These are phyloP conservation scores for Phengaris arion DNA, from an alignment of 2,888 invertebrate species.

Conservation along the genomic window DNA sequence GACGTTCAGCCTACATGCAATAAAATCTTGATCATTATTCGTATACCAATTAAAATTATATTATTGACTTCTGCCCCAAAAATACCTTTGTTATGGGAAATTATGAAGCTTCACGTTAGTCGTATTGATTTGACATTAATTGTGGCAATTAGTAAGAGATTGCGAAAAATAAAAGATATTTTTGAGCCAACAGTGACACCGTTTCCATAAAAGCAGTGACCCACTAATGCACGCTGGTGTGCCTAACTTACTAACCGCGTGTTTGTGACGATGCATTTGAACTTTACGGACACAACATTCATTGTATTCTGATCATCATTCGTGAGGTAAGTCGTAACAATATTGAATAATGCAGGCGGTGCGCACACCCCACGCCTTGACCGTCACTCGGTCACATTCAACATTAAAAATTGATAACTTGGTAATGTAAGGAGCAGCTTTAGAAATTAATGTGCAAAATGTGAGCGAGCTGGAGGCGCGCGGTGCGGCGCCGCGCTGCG, in stretches of 20 bases:
- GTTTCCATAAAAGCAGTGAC: slow-evolving; percentile 75
- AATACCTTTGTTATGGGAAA: slow-evolving; percentile 44
- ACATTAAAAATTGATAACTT: neutral
- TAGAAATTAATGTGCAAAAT: slow-evolving; percentile 29
- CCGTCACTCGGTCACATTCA: slow-evolving; percentile 36
- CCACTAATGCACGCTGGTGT: slow-evolving; percentile 71
- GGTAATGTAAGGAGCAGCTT: slow-evolving; percentile 32
- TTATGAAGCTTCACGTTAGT: slow-evolving; percentile 3
- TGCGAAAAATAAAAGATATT: slow-evolving; percentile 51
- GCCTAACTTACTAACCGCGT: slow-evolving; percentile 52
- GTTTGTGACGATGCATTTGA: slow-evolving; percentile 64
- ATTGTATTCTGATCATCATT: slow-evolving; percentile 66
- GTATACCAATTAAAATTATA: slow-evolving; percentile 43
- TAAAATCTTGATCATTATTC: slow-evolving; percentile 45
- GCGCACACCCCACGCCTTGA: slow-evolving; percentile 67
- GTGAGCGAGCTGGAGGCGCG: slow-evolving; percentile 35
- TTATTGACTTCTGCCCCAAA: slow-evolving; percentile 48
- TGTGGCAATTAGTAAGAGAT: neutral
- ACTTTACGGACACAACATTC: slow-evolving; percentile 56
- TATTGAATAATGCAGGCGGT: slow-evolving; percentile 59
- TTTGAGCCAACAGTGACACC: slow-evolving; percentile 62
- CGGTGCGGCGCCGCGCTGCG: slow-evolving; percentile 56
- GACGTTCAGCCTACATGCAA: slow-evolving; percentile 71
- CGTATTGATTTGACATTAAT: slow-evolving; percentile 18
- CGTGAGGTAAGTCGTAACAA: slow-evolving; percentile 70